These are phyloP conservation scores for Talpa occidentalis DNA, from an alignment of 2,113 vertebrate species.

Conservation along the genomic window DNA sequence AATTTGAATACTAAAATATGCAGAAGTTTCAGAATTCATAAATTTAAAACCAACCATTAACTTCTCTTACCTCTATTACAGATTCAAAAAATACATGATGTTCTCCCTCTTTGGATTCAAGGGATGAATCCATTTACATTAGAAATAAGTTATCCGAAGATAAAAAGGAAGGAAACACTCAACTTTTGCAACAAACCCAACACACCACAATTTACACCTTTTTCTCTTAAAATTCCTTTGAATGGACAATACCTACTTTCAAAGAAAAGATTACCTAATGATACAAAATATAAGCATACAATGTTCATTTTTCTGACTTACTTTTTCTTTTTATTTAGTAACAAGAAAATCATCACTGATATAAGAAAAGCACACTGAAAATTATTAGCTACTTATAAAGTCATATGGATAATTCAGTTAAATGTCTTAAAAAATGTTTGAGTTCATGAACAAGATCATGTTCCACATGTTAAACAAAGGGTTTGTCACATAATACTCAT, in stretches of 20 bases:
- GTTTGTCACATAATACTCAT: not conserved
- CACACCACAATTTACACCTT: not conserved
- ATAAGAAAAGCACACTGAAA: not conserved
- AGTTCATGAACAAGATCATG: not conserved
- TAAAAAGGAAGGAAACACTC: rapidly evolving
- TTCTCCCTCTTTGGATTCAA: not conserved
- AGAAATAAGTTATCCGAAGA: not conserved
- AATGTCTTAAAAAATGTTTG: not conserved
- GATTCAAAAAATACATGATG: not conserved
- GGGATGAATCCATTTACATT: not conserved
- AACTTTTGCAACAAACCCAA: not conserved
- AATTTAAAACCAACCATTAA: not conserved
- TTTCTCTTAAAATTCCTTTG: not conserved
- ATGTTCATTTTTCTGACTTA: not conserved
- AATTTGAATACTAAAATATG: not conserved
- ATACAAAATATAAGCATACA: not conserved
- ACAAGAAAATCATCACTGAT: not conserved
- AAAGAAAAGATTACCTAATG: not conserved
- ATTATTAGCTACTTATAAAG: not conserved
- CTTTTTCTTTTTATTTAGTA: not conserved
- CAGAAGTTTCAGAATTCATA: not conserved
- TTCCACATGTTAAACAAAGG: not conserved
- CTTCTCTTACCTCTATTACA: not conserved
- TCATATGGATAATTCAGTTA: not conserved
- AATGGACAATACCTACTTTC: not conserved